A percentile compares a stretch with the other conserved stretches of the same genome.
phyloP scores from a whole-genome alignment of 2,797 vertebrate species.

The Aphelocoma californica region DNA sequence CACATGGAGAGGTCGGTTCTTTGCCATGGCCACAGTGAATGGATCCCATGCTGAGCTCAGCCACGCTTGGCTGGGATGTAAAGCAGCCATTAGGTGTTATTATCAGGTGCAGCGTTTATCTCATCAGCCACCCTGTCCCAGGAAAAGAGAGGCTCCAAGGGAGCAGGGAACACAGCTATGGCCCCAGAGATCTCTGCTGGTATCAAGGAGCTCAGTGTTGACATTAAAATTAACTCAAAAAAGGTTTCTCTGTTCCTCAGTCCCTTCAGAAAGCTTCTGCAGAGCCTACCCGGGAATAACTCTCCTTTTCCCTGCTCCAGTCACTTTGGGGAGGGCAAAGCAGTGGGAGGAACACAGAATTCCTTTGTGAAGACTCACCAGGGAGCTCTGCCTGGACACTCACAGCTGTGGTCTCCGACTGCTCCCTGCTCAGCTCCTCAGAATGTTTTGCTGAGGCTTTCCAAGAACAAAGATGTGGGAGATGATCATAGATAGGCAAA shows the following conservation, averaged over 20 bases:
- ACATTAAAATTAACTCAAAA: background rate
- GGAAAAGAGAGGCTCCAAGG: too few species aligned
- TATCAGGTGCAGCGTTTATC: background rate
- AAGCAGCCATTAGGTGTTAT: too few species aligned
- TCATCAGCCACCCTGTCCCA: background rate
- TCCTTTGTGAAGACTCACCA: background rate
- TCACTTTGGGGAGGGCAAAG: background rate
- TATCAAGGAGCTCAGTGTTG: background rate
- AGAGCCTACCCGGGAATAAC: background rate
- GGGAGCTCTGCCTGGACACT: background rate
- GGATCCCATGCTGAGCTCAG: background rate
- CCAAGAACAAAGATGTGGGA: background rate
- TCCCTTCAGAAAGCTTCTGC: background rate
- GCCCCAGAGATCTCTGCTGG: background rate
- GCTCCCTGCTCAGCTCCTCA: background rate
- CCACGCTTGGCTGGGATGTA: background rate
- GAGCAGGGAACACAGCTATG: background rate
- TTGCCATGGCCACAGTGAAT: too few species aligned
- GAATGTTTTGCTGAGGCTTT: background rate
- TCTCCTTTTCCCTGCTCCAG: background rate
- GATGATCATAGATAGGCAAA: background rate
- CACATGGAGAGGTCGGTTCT: background rate
- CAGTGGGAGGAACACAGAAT: background rate
- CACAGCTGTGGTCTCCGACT: background rate
- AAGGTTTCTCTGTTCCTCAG: background rate